A percentile compares a stretch with the other conserved stretches of the same genome.
Evolutionary conservation across 2,888 invertebrate genomes (phyloP).

Genomic region (Xiphydria camelus): DNA sequence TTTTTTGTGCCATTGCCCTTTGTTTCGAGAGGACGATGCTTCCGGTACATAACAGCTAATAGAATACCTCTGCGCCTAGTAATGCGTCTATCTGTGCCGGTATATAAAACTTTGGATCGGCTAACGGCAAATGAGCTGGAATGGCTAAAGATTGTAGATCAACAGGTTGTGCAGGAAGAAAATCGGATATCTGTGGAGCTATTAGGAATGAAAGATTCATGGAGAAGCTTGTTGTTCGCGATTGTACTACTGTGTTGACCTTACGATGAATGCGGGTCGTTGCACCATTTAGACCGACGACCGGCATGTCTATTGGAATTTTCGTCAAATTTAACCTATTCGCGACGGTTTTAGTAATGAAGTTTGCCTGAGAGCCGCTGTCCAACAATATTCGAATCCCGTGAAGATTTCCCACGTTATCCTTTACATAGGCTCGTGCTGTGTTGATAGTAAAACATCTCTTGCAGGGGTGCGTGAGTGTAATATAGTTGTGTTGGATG

Average conservation of each 20-base stretch:
- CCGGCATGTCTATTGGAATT: conserved; percentile 5
- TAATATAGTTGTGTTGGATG: too few relatives aligned
- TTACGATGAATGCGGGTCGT: background rate
- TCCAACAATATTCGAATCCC: conserved; percentile 4
- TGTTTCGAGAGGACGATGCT: background rate
- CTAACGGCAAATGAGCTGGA: background rate
- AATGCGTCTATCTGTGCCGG: background rate
- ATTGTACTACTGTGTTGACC: conserved; percentile 1
- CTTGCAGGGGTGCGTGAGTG: too few relatives aligned
- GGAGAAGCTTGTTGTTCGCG: background rate
- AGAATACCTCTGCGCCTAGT: background rate
- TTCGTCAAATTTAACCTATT: conserved; percentile 2
- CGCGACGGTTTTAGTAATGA: conserved; percentile 5
- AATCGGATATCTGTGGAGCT: conserved; percentile 1
- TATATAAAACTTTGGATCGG: background rate
- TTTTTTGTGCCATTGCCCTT: conserved; percentile 13
- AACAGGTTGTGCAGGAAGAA: background rate
- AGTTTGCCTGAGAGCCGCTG: conserved; percentile 9
- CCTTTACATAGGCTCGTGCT: too few relatives aligned
- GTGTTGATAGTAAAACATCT: too few relatives aligned
- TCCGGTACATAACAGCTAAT: background rate
- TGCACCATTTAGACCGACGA: conserved; percentile 1
- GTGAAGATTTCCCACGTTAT: conserved; percentile 2
- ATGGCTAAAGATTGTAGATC: background rate
- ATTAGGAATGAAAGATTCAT: conserved; percentile 6